Percentiles rank a stretch among this genome's conserved stretches.
Evolutionary conservation across 2,113 vertebrate genomes (phyloP).

Genomic region (Anhinga anhinga): DNA sequence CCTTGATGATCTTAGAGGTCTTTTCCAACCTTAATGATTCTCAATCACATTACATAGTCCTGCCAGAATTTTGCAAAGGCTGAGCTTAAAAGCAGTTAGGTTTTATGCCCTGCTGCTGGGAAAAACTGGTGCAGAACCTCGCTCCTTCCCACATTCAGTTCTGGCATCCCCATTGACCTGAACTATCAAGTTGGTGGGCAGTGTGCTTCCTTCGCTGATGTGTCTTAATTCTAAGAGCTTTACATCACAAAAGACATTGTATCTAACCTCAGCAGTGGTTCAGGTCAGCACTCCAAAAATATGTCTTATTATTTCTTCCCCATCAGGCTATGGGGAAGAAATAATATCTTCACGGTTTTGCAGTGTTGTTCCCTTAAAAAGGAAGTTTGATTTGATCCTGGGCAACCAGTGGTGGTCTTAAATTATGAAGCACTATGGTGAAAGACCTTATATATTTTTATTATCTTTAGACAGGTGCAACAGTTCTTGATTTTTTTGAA

Average conservation of each 20-base stretch:
- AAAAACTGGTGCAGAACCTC: background rate
- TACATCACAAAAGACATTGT: background rate
- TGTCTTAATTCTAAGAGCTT: background rate
- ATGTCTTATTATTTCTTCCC: background rate
- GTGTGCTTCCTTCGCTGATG: background rate
- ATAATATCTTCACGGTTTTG: background rate
- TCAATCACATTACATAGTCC: background rate
- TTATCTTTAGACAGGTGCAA: background rate
- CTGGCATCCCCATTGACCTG: background rate
- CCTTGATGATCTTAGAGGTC: too few relatives aligned
- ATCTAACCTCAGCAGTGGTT: background rate
- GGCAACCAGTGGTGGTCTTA: background rate
- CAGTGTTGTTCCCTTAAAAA: background rate
- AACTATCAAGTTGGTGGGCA: background rate
- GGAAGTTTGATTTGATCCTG: background rate
- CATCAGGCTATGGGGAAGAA: background rate
- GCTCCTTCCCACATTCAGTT: accelerated
- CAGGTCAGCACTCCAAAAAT: background rate
- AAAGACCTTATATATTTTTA: background rate
- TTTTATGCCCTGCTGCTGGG: background rate
- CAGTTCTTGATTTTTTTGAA: background rate
- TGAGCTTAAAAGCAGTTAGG: background rate
- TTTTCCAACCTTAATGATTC: background rate
- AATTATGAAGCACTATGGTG: background rate
- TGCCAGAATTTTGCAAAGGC: background rate